Evolutionary conservation across 1,140 invertebrate species (phyloP).

Genomic region (Cotesia typhae): DNA sequence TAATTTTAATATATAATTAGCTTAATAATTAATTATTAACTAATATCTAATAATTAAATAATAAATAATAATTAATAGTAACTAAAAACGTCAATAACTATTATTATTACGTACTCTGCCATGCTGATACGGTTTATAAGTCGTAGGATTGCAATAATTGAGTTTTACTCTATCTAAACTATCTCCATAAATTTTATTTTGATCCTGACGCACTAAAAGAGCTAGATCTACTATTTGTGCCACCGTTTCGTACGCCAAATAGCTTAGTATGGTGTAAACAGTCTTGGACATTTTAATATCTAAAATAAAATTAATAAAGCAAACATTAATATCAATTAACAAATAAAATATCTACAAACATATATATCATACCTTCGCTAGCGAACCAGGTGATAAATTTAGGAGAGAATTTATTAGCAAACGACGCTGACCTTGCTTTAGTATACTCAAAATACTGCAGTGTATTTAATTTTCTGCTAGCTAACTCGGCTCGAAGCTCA

Average conservation of each 20-base stretch:
- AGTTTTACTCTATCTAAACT: slow-evolving; percentile 62
- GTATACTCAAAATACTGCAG: slow-evolving; percentile 61
- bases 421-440: slow-evolving; percentile 66
- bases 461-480: slow-evolving; percentile 58
- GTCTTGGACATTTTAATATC: slow-evolving; percentile 65
- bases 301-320: slow-evolving; percentile 36
- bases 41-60: too few relatives aligned
- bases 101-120: slow-evolving; percentile 49
- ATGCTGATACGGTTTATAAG: slow-evolving; percentile 62
- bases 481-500: slow-evolving; percentile 58
- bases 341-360: not conserved
- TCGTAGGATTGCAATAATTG: slow-evolving; percentile 61
- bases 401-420: slow-evolving; percentile 62
- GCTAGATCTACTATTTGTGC: slow-evolving; percentile 74
- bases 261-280: slow-evolving; percentile 69
- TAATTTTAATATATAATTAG: slow-evolving; percentile 24
- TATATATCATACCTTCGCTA: slow-evolving; percentile 48
- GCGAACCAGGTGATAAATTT: slow-evolving; percentile 70
- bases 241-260: slow-evolving; percentile 75
- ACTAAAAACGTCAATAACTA: too few relatives aligned
- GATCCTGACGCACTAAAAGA: slow-evolving; percentile 71
- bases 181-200: slow-evolving; percentile 64
- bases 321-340: slow-evolving; percentile 22
- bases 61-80: too few relatives aligned
- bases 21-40: not conserved